Conservation (phyloP, 2,888 invertebrate genomes). For the Apodemia mormo region DNA sequence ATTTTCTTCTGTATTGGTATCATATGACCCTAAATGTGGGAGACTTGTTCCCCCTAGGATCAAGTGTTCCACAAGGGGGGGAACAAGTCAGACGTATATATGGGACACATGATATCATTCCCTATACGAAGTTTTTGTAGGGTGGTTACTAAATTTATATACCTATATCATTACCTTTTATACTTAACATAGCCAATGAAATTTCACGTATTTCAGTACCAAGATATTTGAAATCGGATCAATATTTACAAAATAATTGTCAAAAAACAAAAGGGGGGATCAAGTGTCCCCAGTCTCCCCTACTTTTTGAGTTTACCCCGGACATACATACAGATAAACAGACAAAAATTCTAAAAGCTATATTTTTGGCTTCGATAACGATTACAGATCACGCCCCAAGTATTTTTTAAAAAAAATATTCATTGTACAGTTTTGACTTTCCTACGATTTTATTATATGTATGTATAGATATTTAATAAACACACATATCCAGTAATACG, state of each 20-base stretch:
- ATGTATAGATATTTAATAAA: too few species aligned
- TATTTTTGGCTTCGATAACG: too few species aligned
- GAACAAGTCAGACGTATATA: slow-evolving; percentile 10
- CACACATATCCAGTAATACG: too few species aligned
- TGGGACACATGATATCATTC: slow-evolving; percentile 10
- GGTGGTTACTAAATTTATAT: slow-evolving; percentile 10
- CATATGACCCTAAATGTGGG: slow-evolving; percentile 10
- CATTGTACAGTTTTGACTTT: too few species aligned
- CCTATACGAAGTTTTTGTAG: slow-evolving; percentile 10
- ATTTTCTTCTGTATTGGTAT: slow-evolving; percentile 10
- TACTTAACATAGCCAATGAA: slow-evolving; percentile 10
- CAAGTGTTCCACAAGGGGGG: slow-evolving; percentile 8
- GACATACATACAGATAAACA: too few species aligned
- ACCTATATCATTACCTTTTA: slow-evolving; percentile 10
- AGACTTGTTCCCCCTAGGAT: slow-evolving; percentile 10
- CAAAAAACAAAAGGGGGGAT: slow-evolving; percentile 29
- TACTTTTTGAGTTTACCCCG: too few species aligned
- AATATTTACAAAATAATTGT: slow-evolving; percentile 19
- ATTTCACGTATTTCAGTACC: slow-evolving; percentile 10
- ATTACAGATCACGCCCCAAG: too few species aligned
- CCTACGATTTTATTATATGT: too few species aligned
- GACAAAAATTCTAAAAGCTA: too few species aligned
- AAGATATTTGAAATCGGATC: slow-evolving; percentile 16
- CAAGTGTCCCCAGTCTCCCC: slow-evolving; percentile 2
- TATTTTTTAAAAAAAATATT: too few species aligned